Evolutionary conservation across 2,888 invertebrate genomes (phyloP).

Genomic region (Eristalis tenax): DNA sequence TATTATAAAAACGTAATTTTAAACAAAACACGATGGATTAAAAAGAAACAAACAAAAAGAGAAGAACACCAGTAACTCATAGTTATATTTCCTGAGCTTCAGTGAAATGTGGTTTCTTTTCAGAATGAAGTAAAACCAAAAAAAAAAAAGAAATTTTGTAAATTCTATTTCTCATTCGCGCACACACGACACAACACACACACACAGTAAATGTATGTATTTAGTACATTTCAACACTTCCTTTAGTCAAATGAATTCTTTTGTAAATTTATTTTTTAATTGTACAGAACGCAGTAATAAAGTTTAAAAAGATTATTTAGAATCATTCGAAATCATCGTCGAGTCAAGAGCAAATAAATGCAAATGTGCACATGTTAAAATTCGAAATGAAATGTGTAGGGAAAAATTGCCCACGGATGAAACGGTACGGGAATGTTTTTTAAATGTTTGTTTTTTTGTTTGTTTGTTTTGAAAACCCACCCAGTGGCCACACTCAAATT

Average conservation of each 20-base stretch:
- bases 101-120: conserved; percentile 60
- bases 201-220: conserved; percentile 31
- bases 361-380: not conserved
- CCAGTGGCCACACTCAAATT: not conserved
- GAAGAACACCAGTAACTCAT: not conserved
- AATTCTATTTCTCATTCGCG: conserved; percentile 48
- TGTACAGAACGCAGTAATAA: conserved; percentile 26
- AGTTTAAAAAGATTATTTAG: conserved; percentile 8
- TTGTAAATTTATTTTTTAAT: conserved; percentile 45
- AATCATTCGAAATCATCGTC: not conserved
- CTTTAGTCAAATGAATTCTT: conserved; percentile 54
- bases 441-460: not conserved
- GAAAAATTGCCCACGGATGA: not conserved
- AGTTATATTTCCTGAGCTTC: conserved; percentile 41
- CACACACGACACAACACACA: conserved; percentile 14
- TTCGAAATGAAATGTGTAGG: not conserved
- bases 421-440: not conserved
- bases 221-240: conserved; percentile 9
- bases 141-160: conserved; percentile 40
- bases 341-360: not conserved
- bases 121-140: conserved; percentile 37
- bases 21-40: conserved; percentile 56
- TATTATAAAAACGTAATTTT: conserved; percentile 5
- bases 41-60: conserved; percentile 27
- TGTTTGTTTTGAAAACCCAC: not conserved